Base-by-base conservation (phyloP, 2,888 invertebrate genomes). In the Ichneumon xanthorius region DNA sequence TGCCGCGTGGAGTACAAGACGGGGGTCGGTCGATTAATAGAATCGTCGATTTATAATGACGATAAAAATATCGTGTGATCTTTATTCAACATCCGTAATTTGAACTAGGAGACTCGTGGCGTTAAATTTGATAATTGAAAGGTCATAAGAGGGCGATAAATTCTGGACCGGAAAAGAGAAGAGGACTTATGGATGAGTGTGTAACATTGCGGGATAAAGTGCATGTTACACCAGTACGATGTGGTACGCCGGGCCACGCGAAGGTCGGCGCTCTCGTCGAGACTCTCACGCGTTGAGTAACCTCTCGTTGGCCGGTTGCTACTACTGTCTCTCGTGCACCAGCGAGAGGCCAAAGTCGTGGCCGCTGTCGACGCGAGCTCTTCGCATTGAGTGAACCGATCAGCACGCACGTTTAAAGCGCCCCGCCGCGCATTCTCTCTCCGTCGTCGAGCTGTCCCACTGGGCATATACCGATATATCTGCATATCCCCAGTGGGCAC, bases 231-330 rank as follows among this genome's bases (percentile, higher is more conserved):
- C 30, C 30, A 5, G 58, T 70, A 9, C 78, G 58, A 45, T 80
- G 45, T 81, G 63, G 68, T 70, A 68, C 76, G 77, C 55, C 58
- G 65, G 71, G 78, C 79, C 82, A 86, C 82, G 78, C 80, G 84
- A 87, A 87, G 85, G 86, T 87, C 86, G 85, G 79, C 85, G 88
- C 86, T 86, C 86, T 87, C 85, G 86, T 78, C 85, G 85, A 82
- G 85, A 86, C 85, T 87, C 86, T 86, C 85, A 85, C 85, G 82
- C 82, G 85, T 85, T 85, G 79, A 85, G 82, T 85, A 82, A 85
- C 85, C 85, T 85, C 85, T 82, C 85, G 48, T 48, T 75, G 70
- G 61, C 16, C 73, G 7, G 16, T 50, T 16, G 22, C 6, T 14
- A 5, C n/a, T 71, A 45, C 76, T 72, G 11, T 61, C 63, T 70